Evolutionary conservation across 1,140 invertebrate genomes (phyloP).

Genomic region (Meloidogyne hapla): DNA sequence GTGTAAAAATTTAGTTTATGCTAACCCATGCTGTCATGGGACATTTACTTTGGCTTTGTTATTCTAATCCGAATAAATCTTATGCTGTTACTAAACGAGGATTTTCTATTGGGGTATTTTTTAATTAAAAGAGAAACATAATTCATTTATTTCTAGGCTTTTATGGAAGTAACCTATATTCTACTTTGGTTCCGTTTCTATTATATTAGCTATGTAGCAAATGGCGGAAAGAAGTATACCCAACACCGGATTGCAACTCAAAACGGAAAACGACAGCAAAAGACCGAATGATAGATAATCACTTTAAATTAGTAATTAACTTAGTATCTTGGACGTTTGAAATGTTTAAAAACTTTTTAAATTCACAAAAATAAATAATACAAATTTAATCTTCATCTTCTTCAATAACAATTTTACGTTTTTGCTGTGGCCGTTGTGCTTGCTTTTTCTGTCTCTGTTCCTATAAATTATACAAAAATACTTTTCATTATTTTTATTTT

Average conservation of each 20-base stretch:
- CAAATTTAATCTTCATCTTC: conserved; percentile 29
- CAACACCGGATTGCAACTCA: conserved; percentile 37
- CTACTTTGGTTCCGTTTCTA: conserved; percentile 63
- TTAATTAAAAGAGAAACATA: neutral
- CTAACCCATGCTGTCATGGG: conserved; percentile 57
- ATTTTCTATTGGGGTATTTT: conserved; percentile 49
- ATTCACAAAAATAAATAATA: neutral
- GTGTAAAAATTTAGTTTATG: conserved; percentile 61
- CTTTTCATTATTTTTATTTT: neutral
- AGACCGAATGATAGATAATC: neutral
- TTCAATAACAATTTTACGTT: conserved; percentile 33
- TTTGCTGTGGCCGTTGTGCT: neutral
- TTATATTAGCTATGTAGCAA: conserved; percentile 54
- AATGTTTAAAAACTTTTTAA: neutral
- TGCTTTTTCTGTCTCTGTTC: conserved; percentile 10
- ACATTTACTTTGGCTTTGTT: conserved; percentile 43
- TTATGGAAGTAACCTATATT: conserved; percentile 61
- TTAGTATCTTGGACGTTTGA: no score
- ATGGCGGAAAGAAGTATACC: conserved; percentile 60
- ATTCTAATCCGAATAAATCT: conserved; percentile 13
- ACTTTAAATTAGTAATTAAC: no score
- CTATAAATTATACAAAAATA: neutral
- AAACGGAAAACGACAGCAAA: conserved; percentile 32
- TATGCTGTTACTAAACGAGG: conserved; percentile 56
- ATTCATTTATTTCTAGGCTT: conserved; percentile 29